A percentile compares a stretch with the other conserved stretches of the same genome.
These are phyloP conservation scores for Rhea pennata DNA, from an alignment of 2,113 vertebrate genomes.

Conservation along the genomic window DNA sequence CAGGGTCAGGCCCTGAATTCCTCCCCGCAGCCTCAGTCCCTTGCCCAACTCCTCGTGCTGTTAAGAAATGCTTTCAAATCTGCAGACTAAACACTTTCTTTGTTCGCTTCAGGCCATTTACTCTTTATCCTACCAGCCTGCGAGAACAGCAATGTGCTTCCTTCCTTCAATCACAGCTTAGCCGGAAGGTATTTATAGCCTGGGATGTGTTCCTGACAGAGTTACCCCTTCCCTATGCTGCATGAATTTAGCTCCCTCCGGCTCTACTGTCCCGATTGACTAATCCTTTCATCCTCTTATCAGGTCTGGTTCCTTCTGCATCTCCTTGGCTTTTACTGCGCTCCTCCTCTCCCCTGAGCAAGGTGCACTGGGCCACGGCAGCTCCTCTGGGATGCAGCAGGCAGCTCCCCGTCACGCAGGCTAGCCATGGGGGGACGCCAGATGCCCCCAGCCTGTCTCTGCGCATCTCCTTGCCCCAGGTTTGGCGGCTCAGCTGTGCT, in stretches of 20 bases:
- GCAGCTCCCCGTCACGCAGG: background rate
- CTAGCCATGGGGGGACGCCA: no score
- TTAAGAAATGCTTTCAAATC: slow-evolving; percentile 16
- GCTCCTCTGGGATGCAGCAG: background rate
- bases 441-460: no score
- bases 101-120: slow-evolving; percentile 39
- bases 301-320: background rate
- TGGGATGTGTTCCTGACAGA: background rate
- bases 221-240: background rate
- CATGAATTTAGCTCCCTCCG: slow-evolving; percentile 18
- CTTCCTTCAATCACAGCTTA: slow-evolving; percentile 42
- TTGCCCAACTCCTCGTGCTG: background rate
- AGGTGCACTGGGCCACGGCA: no score
- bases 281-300: slow-evolving; percentile 47
- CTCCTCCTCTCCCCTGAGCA: background rate
- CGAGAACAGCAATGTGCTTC: slow-evolving; percentile 16
- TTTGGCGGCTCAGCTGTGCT: background rate
- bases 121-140: slow-evolving; percentile 27
- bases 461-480: background rate
- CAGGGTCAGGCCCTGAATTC: background rate
- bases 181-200: slow-evolving; percentile 8
- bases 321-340: background rate
- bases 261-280: background rate
- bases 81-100: slow-evolving; percentile 54
- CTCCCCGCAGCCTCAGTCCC: background rate